A percentile compares a stretch with the other conserved stretches of the same genome.
phyloP scores from a whole-genome alignment of 2,113 vertebrate genomes.

The Elachura formosa region DNA sequence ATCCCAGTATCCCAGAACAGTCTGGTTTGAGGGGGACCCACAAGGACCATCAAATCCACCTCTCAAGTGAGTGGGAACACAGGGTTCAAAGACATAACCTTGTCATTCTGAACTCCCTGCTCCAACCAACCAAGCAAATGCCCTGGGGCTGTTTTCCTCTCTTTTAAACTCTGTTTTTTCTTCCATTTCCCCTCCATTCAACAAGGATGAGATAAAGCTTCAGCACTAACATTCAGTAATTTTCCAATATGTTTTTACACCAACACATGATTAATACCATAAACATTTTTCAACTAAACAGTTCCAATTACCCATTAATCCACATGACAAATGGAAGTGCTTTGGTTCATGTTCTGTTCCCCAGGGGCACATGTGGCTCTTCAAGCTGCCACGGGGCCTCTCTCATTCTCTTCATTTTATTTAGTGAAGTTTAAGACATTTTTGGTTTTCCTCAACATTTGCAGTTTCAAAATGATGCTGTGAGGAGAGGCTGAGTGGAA shows the following conservation, averaged over 20 bases:
- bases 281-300: rapidly evolving
- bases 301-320: background rate
- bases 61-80: background rate
- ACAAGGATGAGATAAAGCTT: rapidly evolving
- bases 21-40: background rate
- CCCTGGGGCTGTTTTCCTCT: background rate
- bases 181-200: background rate
- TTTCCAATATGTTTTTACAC: background rate
- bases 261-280: background rate
- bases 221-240: background rate
- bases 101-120: background rate
- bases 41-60: background rate
- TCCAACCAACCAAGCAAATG: background rate
- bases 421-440: background rate
- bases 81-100: background rate
- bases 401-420: background rate
- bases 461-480: background rate
- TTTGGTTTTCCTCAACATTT: background rate
- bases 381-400: background rate
- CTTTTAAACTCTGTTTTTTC: background rate
- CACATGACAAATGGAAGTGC: background rate
- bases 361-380: background rate
- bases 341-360: background rate
- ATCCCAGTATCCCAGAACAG: background rate
- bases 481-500: background rate